A percentile compares a stretch with the other conserved stretches of the same genome.
These are phyloP conservation scores for Onychostruthus taczanowskii DNA, from an alignment of 2,113 vertebrate genomes.

Conservation along the genomic window DNA sequence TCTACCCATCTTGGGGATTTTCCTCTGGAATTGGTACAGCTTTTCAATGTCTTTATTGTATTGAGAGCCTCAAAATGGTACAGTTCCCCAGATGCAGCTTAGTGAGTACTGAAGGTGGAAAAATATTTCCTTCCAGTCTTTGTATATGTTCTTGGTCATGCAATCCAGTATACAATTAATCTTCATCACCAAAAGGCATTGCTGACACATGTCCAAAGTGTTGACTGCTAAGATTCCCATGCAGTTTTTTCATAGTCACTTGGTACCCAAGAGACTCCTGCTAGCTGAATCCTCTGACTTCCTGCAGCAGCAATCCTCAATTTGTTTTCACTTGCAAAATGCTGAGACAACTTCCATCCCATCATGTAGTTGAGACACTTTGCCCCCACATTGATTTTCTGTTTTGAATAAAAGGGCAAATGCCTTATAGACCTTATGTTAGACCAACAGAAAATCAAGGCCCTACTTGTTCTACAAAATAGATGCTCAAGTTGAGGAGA, in stretches of 20 bases:
- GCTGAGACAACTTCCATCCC: neutral
- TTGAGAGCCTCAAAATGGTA: neutral
- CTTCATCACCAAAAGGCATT: neutral
- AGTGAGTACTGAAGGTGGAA: neutral
- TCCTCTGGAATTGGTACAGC: neutral
- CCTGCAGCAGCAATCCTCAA: neutral
- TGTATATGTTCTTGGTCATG: neutral
- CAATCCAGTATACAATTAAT: neutral
- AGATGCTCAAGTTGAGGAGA: no score
- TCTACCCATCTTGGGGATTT: neutral
- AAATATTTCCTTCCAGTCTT: neutral
- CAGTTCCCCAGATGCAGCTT: neutral
- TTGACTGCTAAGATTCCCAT: neutral
- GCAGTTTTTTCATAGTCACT: neutral
- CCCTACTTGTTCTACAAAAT: neutral
- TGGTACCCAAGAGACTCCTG: neutral
- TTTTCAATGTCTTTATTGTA: neutral
- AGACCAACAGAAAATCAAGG: neutral
- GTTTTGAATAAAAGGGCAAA: neutral
- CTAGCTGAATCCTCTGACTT: neutral
- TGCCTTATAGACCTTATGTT: neutral
- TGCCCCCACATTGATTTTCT: rapidly evolving
- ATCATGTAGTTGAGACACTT: neutral
- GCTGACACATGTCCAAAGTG: neutral
- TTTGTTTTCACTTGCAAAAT: neutral